phyloP scores from a whole-genome alignment of 2,888 invertebrate genomes.

The Himalopsyche kuldschensis region DNA sequence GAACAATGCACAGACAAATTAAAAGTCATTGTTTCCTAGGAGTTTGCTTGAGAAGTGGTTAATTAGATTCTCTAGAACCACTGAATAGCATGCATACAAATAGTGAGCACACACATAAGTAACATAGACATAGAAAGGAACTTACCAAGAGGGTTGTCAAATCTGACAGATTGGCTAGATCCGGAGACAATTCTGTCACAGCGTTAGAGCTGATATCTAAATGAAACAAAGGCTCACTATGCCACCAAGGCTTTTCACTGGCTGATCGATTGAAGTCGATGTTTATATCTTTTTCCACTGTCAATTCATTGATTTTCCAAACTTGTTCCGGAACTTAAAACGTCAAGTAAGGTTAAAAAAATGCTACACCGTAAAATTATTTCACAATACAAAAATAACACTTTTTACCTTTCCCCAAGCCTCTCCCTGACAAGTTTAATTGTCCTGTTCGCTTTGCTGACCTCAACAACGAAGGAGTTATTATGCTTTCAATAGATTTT shows the following conservation, averaged over 20 bases:
- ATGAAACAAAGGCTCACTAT: conserved; percentile 73
- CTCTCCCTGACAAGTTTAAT: conserved; percentile 76
- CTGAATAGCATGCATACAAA: neutral
- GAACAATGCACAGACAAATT: neutral
- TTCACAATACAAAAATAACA: neutral
- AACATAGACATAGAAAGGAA: conserved; percentile 18
- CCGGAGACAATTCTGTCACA: conserved; percentile 64
- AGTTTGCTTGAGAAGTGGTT: neutral
- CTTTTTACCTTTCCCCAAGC: conserved; percentile 68
- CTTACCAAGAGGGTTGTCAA: conserved; percentile 72
- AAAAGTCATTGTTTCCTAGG: neutral
- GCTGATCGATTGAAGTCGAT: conserved; percentile 62
- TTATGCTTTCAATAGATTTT: conserved; percentile 68
- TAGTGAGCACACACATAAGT: neutral
- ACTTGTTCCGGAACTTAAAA: conserved; percentile 70
- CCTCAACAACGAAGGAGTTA: conserved; percentile 73
- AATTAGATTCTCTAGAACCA: neutral
- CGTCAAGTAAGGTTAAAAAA: conserved; percentile 18
- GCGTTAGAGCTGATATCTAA: conserved; percentile 79
- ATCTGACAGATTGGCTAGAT: conserved; percentile 67
- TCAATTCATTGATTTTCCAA: conserved; percentile 72
- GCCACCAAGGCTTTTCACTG: conserved; percentile 79
- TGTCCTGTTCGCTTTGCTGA: conserved; percentile 79
- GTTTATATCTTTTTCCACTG: conserved; percentile 62
- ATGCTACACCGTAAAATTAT: neutral